Conservation (phyloP, 2,888 invertebrate genomes). For the Uloborus plumipes region DNA sequence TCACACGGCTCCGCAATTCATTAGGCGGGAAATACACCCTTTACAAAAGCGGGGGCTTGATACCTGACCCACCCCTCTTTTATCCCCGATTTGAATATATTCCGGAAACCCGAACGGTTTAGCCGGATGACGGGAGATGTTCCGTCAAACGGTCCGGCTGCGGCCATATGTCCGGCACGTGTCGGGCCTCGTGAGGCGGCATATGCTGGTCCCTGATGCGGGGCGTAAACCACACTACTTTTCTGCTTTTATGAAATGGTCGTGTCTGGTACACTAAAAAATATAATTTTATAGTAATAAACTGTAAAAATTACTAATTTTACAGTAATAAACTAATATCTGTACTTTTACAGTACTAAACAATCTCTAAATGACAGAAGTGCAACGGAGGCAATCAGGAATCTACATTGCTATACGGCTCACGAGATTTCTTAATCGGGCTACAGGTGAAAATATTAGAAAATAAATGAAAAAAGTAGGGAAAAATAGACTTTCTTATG, state of each 20-base stretch:
- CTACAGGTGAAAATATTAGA: no score
- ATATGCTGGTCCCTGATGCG: not conserved
- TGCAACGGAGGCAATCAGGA: no score
- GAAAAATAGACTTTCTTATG: no score
- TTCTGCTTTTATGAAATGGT: not conserved
- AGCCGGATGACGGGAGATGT: not conserved
- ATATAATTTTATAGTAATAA: no score
- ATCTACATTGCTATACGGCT: no score
- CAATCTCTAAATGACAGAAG: no score
- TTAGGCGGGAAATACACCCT: conserved; percentile 48
- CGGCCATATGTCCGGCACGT: conserved; percentile 59
- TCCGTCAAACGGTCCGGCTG: conserved; percentile 50
- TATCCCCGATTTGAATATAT: conserved; percentile 42
- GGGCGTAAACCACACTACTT: no score
- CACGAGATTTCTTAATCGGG: no score
- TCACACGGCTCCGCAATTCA: conserved; percentile 49
- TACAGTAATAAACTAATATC: no score
- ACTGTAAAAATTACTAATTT: no score
- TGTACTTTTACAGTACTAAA: no score
- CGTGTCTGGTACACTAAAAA: not conserved
- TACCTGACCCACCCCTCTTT: conserved; percentile 30
- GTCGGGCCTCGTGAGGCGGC: not conserved
- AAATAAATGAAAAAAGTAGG: no score
- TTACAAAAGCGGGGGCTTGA: not conserved
- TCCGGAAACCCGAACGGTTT: conserved; percentile 49